A percentile compares a stretch with the other conserved stretches of the same genome.
phyloP scores from a whole-genome alignment of 2,888 invertebrate species.

The Cephalotes varians region DNA sequence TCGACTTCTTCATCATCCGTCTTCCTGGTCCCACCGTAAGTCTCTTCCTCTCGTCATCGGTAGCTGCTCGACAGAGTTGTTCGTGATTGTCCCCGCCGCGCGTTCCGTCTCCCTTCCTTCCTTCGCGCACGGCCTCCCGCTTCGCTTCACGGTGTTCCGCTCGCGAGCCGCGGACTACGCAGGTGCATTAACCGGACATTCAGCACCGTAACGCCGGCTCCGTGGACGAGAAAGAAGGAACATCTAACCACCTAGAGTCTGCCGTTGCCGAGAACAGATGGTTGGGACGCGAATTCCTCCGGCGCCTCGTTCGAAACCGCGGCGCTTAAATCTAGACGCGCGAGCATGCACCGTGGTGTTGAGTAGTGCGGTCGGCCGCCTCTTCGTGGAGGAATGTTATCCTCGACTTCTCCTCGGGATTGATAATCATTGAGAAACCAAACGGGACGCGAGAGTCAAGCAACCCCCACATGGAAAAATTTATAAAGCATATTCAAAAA shows the following conservation, averaged over 20 bases:
- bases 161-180: slow-evolving; percentile 80
- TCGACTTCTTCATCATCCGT: slow-evolving; percentile 45
- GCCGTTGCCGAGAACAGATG: slow-evolving; percentile 72
- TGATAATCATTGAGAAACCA: slow-evolving; percentile 39
- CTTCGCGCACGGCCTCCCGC: slow-evolving; percentile 55
- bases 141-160: slow-evolving; percentile 74
- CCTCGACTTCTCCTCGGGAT: slow-evolving; percentile 35
- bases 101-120: slow-evolving; percentile 61
- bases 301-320: slow-evolving; percentile 70
- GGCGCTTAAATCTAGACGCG: slow-evolving; percentile 60
- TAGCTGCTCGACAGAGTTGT: slow-evolving; percentile 58
- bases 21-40: slow-evolving; percentile 14
- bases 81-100: slow-evolving; percentile 67
- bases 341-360: slow-evolving; percentile 34
- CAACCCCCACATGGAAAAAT: background rate
- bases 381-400: slow-evolving; percentile 65
- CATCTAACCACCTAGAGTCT: slow-evolving; percentile 69
- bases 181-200: slow-evolving; percentile 85
- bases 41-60: slow-evolving; percentile 58
- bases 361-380: slow-evolving; percentile 20
- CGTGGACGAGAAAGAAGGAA: slow-evolving; percentile 65
- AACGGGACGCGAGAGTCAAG: slow-evolving; percentile 9
- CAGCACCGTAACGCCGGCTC: slow-evolving; percentile 81
- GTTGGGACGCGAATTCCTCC: slow-evolving; percentile 74
- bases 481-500: background rate